A percentile compares a stretch with the other conserved stretches of the same genome.
Conservation (phyloP, 2,888 invertebrate genomes). For the Melolontha melolontha region DNA sequence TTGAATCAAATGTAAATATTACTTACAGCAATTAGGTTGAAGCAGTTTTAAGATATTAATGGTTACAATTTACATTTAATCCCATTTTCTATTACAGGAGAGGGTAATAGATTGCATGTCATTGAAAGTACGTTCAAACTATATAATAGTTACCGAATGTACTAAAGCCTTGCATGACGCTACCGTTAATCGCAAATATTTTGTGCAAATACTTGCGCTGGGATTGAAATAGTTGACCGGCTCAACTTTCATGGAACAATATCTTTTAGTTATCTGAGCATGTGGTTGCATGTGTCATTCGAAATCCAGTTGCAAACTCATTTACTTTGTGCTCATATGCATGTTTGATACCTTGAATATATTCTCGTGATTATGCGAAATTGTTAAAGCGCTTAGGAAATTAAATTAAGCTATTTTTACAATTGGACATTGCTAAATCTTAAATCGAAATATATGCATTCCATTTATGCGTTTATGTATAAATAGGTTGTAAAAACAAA, state of each 20-base stretch:
- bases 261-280: constrained; percentile 28
- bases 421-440: too few relatives aligned
- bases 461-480: too few relatives aligned
- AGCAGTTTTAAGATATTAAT: too few relatives aligned
- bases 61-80: too few relatives aligned
- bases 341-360: neutral
- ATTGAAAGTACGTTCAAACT: constrained; percentile 12
- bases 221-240: constrained; percentile 44
- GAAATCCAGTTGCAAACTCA: constrained; percentile 10
- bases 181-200: constrained; percentile 43
- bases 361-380: neutral
- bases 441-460: too few relatives aligned
- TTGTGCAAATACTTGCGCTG: constrained; percentile 43
- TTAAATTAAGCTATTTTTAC: too few relatives aligned
- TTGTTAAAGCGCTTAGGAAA: too few relatives aligned
- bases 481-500: too few relatives aligned
- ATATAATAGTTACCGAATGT: neutral
- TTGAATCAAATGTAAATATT: too few relatives aligned
- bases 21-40: too few relatives aligned
- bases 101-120: constrained; percentile 6
- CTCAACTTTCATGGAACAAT: constrained; percentile 43
- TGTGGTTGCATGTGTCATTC: neutral
- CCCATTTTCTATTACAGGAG: too few relatives aligned
- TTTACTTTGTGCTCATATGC: constrained; percentile 2
- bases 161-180: constrained; percentile 12